Base-by-base conservation (phyloP, 2,113 vertebrate genomes). In the Melanerpes formicivorus region DNA sequence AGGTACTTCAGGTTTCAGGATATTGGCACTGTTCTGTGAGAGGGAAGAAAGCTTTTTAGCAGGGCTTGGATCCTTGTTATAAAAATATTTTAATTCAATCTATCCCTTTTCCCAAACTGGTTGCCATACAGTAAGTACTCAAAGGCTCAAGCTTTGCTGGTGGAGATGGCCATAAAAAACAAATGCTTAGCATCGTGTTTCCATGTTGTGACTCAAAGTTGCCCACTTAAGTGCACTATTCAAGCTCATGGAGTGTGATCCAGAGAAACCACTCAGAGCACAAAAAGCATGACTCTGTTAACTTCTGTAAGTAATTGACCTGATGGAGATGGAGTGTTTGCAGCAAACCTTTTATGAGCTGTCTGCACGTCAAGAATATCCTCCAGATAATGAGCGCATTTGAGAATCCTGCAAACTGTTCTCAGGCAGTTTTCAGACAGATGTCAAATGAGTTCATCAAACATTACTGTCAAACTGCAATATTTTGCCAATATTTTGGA, bases 341-440 rank as follows among this genome's bases (percentile, higher is more conserved):
- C 62, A 82, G 89, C 52, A 84, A 77, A 87, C 46, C 58, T 77
- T 90, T 74, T 70, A 65, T 3, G 3, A 90, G 69, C 64, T 94
- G 66, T 82, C 78, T 90, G 72, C 65, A 58, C 30, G 64, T 70
- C 52, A 56, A 80, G 84, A 84, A 77, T 80, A 80, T 87, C 48
- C 87, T 87, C 27, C 44, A 78, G 72, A 74, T 91, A 92, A 94
- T 62, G 87, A 94, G 37, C 29, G 30, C 62, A 15, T 89, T 89
- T 60, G 72, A 94, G 78, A 83, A 42, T 83, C 83, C 83, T 85
- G 18, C 78, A 82, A 91, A 87, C 37, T 77, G 46, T 66, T 93
- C 72, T 15, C 4, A 29, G 62, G 52, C 58, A 93, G 58, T 89
- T 91, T 86, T 83, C 65, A 85, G 81, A 60, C 70, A 74, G 83